Percentiles rank a stretch among this genome's conserved stretches.
phyloP scores from a whole-genome alignment of 2,888 invertebrate genomes.

The Drosophila seclusa region DNA sequence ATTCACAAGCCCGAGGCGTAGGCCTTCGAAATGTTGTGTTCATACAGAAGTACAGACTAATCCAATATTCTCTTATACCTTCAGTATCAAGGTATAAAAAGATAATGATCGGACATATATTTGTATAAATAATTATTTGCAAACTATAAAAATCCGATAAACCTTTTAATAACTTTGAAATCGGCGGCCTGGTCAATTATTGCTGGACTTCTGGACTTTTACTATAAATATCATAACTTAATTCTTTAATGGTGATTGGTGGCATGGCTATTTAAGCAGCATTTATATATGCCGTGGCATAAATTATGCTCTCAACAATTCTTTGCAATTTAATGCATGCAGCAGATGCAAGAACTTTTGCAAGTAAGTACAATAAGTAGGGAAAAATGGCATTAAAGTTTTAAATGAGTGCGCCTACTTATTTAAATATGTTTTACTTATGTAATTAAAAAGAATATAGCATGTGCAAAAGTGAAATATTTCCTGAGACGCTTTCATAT shows the following conservation, averaged over 20 bases:
- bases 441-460: constrained; percentile 3
- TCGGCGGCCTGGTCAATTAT: background rate
- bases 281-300: constrained; percentile 28
- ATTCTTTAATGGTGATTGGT: background rate
- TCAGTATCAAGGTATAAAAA: background rate
- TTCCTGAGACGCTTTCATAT: constrained; percentile 24
- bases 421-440: constrained; percentile 8
- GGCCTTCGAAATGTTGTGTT: too few relatives aligned
- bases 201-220: background rate
- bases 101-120: background rate
- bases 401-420: constrained; percentile 18
- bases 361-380: constrained; percentile 39
- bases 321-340: constrained; percentile 70
- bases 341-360: constrained; percentile 42
- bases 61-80: too few relatives aligned
- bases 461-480: constrained; percentile 30
- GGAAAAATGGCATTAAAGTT: constrained; percentile 38
- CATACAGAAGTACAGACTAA: too few relatives aligned
- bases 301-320: constrained; percentile 66
- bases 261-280: background rate
- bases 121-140: background rate
- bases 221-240: background rate
- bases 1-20: too few relatives aligned
- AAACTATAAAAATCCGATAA: background rate
- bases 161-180: background rate